Conservation (phyloP, 2,888 invertebrate species). For the Drosophila paranaensis region DNA sequence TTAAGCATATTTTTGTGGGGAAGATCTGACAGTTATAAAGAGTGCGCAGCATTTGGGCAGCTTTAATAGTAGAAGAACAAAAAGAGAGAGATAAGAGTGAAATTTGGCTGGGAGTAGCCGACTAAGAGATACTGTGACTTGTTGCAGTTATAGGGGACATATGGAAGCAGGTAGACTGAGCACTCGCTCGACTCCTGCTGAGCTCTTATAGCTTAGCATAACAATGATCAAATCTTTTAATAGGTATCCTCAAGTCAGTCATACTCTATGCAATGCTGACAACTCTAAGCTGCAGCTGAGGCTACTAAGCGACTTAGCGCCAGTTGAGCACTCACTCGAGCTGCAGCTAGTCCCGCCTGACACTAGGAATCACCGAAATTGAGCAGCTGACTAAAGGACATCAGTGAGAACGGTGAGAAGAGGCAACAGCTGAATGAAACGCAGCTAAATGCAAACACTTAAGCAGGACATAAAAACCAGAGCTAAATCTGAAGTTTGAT, state of each 20-base stretch:
- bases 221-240: no score
- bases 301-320: conserved; percentile 2
- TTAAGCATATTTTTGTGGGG: not conserved
- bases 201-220: no score
- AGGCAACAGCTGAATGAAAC: not conserved
- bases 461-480: not conserved
- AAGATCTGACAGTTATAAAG: not conserved
- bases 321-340: not conserved
- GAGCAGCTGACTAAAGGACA: not conserved
- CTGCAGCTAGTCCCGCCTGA: not conserved
- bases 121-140: not conserved
- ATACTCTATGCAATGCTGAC: not conserved
- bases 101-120: not conserved
- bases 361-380: conserved; percentile 4
- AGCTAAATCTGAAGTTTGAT: conserved; percentile 1
- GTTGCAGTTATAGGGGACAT: not conserved
- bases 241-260: no score
- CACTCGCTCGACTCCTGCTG: no score
- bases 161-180: not conserved
- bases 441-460: conserved; percentile 3
- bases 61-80: not conserved
- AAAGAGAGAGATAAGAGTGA: no score
- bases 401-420: not conserved
- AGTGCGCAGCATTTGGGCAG: not conserved
- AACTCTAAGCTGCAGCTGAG: not conserved